phyloP scores from a whole-genome alignment of 1,140 invertebrate species.

The Popillia japonica region DNA sequence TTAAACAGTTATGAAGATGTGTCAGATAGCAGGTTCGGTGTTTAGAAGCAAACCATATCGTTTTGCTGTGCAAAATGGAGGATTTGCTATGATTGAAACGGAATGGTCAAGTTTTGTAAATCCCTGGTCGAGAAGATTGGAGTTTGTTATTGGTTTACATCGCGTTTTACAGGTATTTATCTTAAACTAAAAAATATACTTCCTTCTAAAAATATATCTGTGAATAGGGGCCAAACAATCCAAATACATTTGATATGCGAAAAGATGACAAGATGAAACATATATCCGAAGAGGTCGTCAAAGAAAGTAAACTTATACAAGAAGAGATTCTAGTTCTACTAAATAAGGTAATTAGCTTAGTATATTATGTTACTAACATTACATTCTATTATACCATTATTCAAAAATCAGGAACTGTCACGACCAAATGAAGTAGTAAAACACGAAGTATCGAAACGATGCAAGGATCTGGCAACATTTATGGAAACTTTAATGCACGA shows the following conservation, averaged over 20 bases:
- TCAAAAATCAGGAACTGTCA: slow-evolving; percentile 61
- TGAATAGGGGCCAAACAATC: slow-evolving; percentile 71
- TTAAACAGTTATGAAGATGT: slow-evolving; percentile 56
- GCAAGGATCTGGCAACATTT: slow-evolving; percentile 76
- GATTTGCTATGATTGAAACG: slow-evolving; percentile 83
- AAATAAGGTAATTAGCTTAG: slow-evolving; percentile 70
- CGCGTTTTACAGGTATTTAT: slow-evolving; percentile 74
- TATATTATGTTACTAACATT: neutral
- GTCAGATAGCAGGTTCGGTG: slow-evolving; percentile 66
- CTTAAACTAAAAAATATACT: slow-evolving; percentile 41
- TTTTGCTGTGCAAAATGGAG: slow-evolving; percentile 85
- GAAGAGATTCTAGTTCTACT: slow-evolving; percentile 75
- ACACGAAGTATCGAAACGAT: slow-evolving; percentile 71
- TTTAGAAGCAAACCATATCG: slow-evolving; percentile 80
- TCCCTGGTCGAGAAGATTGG: slow-evolving; percentile 90
- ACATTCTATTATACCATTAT: neutral
- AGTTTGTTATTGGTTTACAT: slow-evolving; percentile 92
- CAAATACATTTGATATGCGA: slow-evolving; percentile 73
- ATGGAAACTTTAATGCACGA: slow-evolving; percentile 79
- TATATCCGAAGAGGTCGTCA: slow-evolving; percentile 66
- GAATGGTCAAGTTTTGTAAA: slow-evolving; percentile 95
- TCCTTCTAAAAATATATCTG: neutral
- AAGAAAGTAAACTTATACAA: slow-evolving; percentile 70
- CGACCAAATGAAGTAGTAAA: slow-evolving; percentile 67
- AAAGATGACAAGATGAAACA: slow-evolving; percentile 59